These are phyloP conservation scores for Pseudochaenichthys georgianus DNA, from an alignment of 2,797 vertebrate genomes.

Conservation along the genomic window DNA sequence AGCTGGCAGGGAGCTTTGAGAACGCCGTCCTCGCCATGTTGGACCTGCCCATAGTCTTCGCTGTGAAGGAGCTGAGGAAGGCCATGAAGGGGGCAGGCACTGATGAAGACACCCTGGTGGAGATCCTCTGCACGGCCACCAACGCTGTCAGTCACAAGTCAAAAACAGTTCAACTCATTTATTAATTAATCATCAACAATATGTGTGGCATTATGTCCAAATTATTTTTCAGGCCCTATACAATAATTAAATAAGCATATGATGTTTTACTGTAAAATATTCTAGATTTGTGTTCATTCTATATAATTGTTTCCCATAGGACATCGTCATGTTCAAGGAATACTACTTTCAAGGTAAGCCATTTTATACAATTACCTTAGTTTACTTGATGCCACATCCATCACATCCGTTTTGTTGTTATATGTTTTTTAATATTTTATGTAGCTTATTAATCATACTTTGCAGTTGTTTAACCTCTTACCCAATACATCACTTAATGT, in stretches of 20 bases:
- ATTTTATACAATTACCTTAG: background rate
- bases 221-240: background rate
- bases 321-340: slow-evolving; percentile 82
- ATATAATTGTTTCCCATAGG: slow-evolving; percentile 65
- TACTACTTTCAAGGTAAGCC: slow-evolving; percentile 85
- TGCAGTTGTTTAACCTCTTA: background rate
- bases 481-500: background rate
- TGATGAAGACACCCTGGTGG: slow-evolving; percentile 86
- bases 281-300: background rate
- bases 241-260: background rate
- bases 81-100: slow-evolving; percentile 89
- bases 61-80: slow-evolving; percentile 86
- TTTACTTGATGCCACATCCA: background rate
- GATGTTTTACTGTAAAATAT: background rate
- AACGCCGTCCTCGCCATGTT: slow-evolving; percentile 87
- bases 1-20: slow-evolving; percentile 85
- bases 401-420: background rate
- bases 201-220: background rate
- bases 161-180: background rate
- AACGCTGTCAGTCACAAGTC: slow-evolving; percentile 73
- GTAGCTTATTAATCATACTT: too few relatives aligned
- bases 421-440: background rate
- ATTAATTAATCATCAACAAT: background rate
- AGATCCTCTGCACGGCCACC: slow-evolving; percentile 85
- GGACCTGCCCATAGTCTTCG: slow-evolving; percentile 82